phyloP scores from a whole-genome alignment of 2,113 vertebrate genomes.

The Acrocephalus kingi region DNA sequence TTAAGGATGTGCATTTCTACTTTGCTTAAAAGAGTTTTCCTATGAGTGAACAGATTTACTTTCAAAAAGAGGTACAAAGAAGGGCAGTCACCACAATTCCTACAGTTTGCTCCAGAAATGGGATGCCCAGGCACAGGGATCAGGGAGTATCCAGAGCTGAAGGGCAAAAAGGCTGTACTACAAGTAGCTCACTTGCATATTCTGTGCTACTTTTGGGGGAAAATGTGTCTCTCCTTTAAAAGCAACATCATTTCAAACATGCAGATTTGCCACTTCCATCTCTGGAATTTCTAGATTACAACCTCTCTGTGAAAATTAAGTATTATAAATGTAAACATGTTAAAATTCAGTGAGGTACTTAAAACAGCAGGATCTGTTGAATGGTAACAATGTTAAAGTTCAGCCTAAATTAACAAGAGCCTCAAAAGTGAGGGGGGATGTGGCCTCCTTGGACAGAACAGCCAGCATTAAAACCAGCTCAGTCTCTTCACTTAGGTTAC shows the following conservation, averaged over 20 bases:
- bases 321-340: neutral
- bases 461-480: neutral
- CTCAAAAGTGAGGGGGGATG: neutral
- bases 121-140: neutral
- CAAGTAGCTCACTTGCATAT: neutral
- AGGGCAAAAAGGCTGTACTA: neutral
- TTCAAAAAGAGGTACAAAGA: neutral
- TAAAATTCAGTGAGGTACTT: neutral
- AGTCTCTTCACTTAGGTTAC: neutral
- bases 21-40: neutral
- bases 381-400: neutral
- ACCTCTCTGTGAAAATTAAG: neutral
- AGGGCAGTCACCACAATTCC: rapidly evolving
- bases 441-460: neutral
- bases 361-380: neutral
- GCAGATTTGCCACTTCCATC: neutral
- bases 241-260: neutral
- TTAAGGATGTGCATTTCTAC: neutral
- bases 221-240: neutral
- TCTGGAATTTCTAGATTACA: neutral
- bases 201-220: neutral
- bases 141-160: neutral
- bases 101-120: neutral
- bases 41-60: neutral
- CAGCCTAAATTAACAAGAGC: neutral